Conservation (phyloP, 2,888 invertebrate species). For the Rotaria socialis region DNA sequence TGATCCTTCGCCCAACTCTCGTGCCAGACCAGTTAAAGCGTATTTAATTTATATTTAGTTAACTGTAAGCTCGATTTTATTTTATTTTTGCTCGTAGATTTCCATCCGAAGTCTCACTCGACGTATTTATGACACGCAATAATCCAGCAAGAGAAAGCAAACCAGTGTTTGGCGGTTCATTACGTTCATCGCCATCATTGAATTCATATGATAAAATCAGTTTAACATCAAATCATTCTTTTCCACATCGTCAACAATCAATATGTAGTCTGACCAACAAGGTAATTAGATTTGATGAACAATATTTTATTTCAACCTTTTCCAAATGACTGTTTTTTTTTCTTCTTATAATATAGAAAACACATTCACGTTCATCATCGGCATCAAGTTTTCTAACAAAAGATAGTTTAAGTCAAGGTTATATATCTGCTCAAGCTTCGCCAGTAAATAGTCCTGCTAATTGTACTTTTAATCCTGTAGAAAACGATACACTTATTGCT, state of each 20-base stretch:
- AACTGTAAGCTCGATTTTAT: not conserved
- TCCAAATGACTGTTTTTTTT: not conserved
- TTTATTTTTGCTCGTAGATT: not conserved
- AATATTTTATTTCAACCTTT: not conserved
- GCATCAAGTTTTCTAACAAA: not conserved
- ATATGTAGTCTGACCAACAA: not conserved
- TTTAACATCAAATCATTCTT: not conserved
- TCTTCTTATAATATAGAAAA: not conserved
- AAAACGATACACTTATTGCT: not conserved
- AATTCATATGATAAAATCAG: not conserved
- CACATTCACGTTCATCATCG: slow-evolving; percentile 9
- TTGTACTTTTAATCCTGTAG: not conserved
- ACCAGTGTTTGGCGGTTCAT: not conserved
- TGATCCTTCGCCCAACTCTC: not conserved
- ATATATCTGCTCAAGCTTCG: not conserved
- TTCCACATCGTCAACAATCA: not conserved
- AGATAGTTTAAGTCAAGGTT: not conserved
- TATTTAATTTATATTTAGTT: not conserved
- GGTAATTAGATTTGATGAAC: not conserved
- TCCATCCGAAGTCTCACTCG: not conserved
- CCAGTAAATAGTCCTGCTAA: not conserved
- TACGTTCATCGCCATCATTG: not conserved
- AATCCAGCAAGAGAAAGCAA: not conserved
- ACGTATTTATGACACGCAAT: not conserved
- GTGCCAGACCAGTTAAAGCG: not conserved